phyloP scores from a whole-genome alignment of 2,888 invertebrate genomes.

The Allacma fusca region DNA sequence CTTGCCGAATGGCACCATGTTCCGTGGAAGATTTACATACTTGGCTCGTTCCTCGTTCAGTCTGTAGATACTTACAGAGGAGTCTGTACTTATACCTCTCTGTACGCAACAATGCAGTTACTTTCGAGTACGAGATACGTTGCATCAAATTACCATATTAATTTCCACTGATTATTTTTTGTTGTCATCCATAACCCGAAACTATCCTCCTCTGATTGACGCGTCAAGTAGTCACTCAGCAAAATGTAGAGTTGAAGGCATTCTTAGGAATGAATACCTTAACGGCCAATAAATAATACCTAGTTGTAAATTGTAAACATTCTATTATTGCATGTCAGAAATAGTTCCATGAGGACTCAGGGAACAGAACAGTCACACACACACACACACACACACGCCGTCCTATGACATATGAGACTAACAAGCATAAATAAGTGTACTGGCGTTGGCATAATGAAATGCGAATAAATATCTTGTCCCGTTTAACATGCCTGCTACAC shows the following conservation, averaged over 20 bases:
- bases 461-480: neutral
- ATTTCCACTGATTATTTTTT: constrained; percentile 49
- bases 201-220: constrained; percentile 48
- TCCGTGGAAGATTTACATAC: constrained; percentile 8
- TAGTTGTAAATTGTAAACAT: constrained; percentile 25
- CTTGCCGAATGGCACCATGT: neutral
- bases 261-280: constrained; percentile 30
- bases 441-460: too few species aligned
- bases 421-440: too few species aligned
- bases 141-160: constrained; percentile 44
- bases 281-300: constrained; percentile 31
- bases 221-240: constrained; percentile 44
- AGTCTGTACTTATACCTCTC: too few species aligned
- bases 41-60: constrained; percentile 24
- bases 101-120: constrained; percentile 1
- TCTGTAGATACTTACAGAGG: too few species aligned
- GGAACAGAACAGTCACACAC: too few species aligned
- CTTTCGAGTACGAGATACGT: neutral
- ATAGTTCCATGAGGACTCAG: neutral
- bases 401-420: too few species aligned
- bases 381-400: too few species aligned
- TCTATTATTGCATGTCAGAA: constrained; percentile 9
- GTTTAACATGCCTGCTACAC: too few species aligned
- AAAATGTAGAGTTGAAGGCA: neutral
- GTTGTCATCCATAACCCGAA: constrained; percentile 49